phyloP scores from a whole-genome alignment of 2,797 vertebrate genomes.

The Coccyzus lansbergi region DNA sequence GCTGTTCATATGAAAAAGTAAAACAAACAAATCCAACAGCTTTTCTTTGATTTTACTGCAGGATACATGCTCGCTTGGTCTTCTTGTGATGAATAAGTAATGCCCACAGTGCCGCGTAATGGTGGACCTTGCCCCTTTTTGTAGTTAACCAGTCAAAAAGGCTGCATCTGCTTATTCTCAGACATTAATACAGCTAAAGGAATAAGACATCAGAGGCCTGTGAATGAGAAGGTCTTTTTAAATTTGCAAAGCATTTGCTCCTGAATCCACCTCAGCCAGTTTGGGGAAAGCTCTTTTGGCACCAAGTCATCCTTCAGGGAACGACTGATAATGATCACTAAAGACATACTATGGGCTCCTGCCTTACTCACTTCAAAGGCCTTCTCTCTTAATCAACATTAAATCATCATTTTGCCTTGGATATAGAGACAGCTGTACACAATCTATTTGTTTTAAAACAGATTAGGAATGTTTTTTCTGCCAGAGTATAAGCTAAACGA shows the following conservation, averaged over 20 bases:
- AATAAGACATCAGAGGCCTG: constrained; percentile 83
- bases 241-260: constrained; percentile 79
- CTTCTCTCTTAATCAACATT: constrained; percentile 83
- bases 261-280: constrained; percentile 81
- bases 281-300: constrained; percentile 81
- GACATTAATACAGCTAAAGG: constrained; percentile 80
- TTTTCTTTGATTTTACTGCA: constrained; percentile 75
- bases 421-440: constrained; percentile 81
- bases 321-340: constrained; percentile 84
- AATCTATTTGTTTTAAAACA: constrained; percentile 85
- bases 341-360: constrained; percentile 79
- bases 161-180: constrained; percentile 85
- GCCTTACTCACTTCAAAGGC: constrained; percentile 82
- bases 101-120: constrained; percentile 52
- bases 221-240: constrained; percentile 82
- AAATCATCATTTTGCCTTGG: constrained; percentile 82
- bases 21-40: background rate
- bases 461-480: constrained; percentile 78
- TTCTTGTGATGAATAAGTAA: constrained; percentile 73
- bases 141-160: constrained; percentile 75
- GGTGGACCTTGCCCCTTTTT: constrained; percentile 73
- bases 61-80: constrained; percentile 56
- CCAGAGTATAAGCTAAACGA: constrained; percentile 75
- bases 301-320: constrained; percentile 80
- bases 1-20: constrained; percentile 23